Evolutionary conservation across 23 tunicate species (phyloP).

Genomic region (Ciona savignyi): DNA sequence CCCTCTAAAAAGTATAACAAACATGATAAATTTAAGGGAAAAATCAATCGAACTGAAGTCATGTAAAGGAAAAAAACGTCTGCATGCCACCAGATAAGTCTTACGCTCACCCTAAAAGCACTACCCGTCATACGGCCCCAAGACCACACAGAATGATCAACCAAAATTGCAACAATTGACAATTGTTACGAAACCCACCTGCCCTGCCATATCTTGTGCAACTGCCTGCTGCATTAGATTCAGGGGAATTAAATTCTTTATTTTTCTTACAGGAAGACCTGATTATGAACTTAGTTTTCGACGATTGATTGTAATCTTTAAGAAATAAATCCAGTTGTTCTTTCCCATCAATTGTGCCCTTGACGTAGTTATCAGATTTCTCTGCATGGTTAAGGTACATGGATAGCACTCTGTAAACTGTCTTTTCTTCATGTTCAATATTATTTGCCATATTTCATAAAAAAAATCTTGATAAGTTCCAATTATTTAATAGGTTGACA

Average conservation of each 20-base stretch:
- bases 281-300: constrained; percentile 34
- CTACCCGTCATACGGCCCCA: no score
- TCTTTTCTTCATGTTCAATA: not conserved
- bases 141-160: no score
- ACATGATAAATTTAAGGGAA: no score
- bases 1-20: no score
- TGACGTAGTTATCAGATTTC: constrained; percentile 39
- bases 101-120: no score
- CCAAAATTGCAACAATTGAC: no score
- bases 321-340: constrained; percentile 27
- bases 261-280: constrained; percentile 37
- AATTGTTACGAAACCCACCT: no score
- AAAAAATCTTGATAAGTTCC: no score
- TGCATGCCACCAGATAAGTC: no score
- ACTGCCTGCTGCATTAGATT: not conserved
- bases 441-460: not conserved
- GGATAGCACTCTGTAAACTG: constrained; percentile 24
- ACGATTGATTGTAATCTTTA: constrained; percentile 11
- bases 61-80: no score
- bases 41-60: no score
- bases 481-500: no score
- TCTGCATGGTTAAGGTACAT: constrained; percentile 13
- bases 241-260: constrained; percentile 1
- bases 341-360: constrained; percentile 49
- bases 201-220: constrained; percentile 47